Percentiles rank a stretch among this genome's conserved stretches.
Conservation (phyloP, 2,888 invertebrate genomes). For the Chouioia cunea region DNA sequence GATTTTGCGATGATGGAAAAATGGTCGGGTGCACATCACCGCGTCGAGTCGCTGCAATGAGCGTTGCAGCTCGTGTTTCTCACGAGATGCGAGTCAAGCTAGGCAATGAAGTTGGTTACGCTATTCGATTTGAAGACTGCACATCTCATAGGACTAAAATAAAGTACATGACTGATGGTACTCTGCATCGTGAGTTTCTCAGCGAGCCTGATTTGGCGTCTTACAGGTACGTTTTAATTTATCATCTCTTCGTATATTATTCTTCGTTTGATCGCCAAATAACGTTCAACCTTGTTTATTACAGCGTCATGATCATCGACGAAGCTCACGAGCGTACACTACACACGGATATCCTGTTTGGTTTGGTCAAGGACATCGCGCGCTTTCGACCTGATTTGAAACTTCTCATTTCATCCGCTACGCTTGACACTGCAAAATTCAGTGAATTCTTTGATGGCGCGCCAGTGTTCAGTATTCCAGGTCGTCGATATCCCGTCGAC, state of each 20-base stretch:
- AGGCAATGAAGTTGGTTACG: conserved; percentile 91
- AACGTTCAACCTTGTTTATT: conserved; percentile 24
- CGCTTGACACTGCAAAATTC: conserved; percentile 97
- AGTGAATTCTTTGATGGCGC: conserved; percentile 98
- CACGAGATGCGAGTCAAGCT: conserved; percentile 98
- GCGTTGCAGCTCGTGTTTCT: conserved; percentile 97
- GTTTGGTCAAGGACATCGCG: conserved; percentile 95
- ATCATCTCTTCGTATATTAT: conserved; percentile 1
- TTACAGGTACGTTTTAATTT: conserved; percentile 73
- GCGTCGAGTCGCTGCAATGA: conserved; percentile 98
- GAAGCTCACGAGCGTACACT: conserved; percentile 99
- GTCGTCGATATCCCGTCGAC: conserved; percentile 97
- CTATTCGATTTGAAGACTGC: conserved; percentile 98
- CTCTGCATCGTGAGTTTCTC: conserved; percentile 95
- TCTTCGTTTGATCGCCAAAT: background rate
- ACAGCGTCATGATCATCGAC: conserved; percentile 97
- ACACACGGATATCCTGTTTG: conserved; percentile 98
- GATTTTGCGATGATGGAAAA: conserved; percentile 85
- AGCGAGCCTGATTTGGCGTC: conserved; percentile 96
- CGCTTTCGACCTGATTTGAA: conserved; percentile 94
- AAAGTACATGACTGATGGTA: conserved; percentile 99
- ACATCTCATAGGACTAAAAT: conserved; percentile 96
- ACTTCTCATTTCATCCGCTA: conserved; percentile 96
- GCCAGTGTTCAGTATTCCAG: conserved; percentile 97
- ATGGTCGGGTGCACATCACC: conserved; percentile 98